Evolutionary conservation across 2,888 invertebrate species (phyloP).

Genomic region (Eristalis tenax): DNA sequence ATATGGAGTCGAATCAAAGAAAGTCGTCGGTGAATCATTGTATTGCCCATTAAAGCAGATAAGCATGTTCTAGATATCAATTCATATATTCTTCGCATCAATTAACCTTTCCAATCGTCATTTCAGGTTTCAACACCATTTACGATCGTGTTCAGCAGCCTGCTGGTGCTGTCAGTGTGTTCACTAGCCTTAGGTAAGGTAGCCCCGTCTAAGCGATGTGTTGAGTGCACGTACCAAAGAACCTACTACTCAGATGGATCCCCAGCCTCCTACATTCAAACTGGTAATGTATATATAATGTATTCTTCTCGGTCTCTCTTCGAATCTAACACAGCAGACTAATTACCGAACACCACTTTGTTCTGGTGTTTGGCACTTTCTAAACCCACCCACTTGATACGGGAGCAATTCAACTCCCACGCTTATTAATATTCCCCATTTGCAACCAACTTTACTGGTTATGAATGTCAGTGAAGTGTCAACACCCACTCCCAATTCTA

Average conservation of each 20-base stretch:
- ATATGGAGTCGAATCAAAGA: neutral
- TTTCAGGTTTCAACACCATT: constrained; percentile 48
- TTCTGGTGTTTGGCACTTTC: neutral
- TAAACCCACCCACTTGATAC: neutral
- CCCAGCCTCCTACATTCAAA: constrained; percentile 67
- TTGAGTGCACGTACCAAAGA: constrained; percentile 76
- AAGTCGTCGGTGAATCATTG: neutral
- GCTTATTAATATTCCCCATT: neutral
- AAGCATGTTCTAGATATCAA: neutral
- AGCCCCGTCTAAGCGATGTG: constrained; percentile 76
- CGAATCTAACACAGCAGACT: neutral
- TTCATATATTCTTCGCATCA: neutral
- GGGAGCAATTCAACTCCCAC: constrained; percentile 19
- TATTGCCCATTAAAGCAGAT: neutral
- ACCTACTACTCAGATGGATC: constrained; percentile 77
- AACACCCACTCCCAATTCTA: constrained; percentile 10
- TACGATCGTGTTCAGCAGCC: constrained; percentile 16
- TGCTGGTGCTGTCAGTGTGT: constrained; percentile 32
- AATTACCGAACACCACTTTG: neutral
- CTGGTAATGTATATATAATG: constrained; percentile 3
- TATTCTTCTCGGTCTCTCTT: too few relatives aligned
- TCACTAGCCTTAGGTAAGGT: constrained; percentile 75
- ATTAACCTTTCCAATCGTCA: neutral
- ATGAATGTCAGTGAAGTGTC: constrained; percentile 13
- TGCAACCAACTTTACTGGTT: neutral